Percentiles rank a stretch among this genome's conserved stretches.
These are phyloP conservation scores for Mola mola DNA, from an alignment of 2,113 vertebrate genomes.

Conservation along the genomic window DNA sequence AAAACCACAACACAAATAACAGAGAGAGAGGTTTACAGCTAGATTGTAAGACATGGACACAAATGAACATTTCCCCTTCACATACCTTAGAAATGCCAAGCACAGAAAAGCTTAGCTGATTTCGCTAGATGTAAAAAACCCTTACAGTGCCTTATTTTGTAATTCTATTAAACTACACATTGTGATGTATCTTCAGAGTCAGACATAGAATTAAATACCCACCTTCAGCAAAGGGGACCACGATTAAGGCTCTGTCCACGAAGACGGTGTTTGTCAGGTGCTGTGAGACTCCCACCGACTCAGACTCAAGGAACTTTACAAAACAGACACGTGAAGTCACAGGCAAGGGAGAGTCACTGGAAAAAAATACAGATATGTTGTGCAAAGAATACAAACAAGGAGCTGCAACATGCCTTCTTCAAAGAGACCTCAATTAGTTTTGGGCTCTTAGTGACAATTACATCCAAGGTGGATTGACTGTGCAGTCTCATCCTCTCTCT, in stretches of 20 bases:
- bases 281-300: constrained; percentile 97
- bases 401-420: constrained; percentile 48
- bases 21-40: constrained; percentile 98
- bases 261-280: constrained; percentile 99
- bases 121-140: constrained; percentile 34
- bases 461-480: not conserved
- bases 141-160: constrained; percentile 46
- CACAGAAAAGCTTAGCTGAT: constrained; percentile 56
- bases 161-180: constrained; percentile 50
- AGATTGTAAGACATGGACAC: constrained; percentile 78
- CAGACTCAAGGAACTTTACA: constrained; percentile 99
- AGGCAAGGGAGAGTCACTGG: constrained; percentile 99
- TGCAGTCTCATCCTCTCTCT: not conserved
- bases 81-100: constrained; percentile 61
- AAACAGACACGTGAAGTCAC: constrained; percentile 99
- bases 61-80: constrained; percentile 73
- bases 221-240: constrained; percentile 99
- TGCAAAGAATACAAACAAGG: constrained; percentile 80
- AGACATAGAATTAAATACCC: constrained; percentile 59
- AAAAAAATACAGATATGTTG: constrained; percentile 84
- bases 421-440: constrained; percentile 14
- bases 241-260: constrained; percentile 99
- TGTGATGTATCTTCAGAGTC: constrained; percentile 34
- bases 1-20: constrained; percentile 99
- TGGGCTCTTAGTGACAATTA: constrained; percentile 24